Evolutionary conservation across 1,140 invertebrate species (phyloP).

Genomic region (Pseudomyrmex pallidus): DNA sequence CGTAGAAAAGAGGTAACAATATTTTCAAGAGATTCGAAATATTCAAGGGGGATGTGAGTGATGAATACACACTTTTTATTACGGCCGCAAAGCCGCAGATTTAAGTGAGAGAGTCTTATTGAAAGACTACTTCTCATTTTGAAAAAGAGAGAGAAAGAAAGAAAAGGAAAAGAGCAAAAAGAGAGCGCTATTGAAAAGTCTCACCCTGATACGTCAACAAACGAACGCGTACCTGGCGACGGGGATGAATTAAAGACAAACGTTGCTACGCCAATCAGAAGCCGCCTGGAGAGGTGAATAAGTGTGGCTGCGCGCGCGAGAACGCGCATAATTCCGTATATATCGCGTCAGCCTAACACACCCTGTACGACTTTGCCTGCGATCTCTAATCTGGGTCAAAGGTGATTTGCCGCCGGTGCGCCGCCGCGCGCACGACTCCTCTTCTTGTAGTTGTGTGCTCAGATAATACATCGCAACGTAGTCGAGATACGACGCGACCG

Average conservation of each 20-base stretch:
- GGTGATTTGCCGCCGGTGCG: conserved; percentile 39
- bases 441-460: conserved; percentile 19
- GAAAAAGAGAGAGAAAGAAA: conserved; percentile 1
- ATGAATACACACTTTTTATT: too few species aligned
- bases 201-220: conserved; percentile 73
- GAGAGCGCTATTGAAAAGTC: conserved; percentile 17
- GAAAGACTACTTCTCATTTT: too few species aligned
- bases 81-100: too few species aligned
- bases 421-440: conserved; percentile 22
- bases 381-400: conserved; percentile 64
- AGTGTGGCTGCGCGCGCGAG: neutral
- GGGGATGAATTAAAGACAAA: conserved; percentile 57
- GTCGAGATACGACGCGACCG: too few species aligned
- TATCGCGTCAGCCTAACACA: conserved; percentile 44
- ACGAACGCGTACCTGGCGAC: conserved; percentile 57
- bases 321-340: conserved; percentile 56
- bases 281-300: conserved; percentile 34
- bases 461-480: neutral
- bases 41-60: too few species aligned
- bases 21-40: too few species aligned
- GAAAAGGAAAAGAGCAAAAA: neutral
- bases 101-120: too few species aligned
- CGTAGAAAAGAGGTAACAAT: too few species aligned
- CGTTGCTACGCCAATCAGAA: conserved; percentile 52
- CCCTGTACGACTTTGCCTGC: neutral